A percentile compares a stretch with the other conserved stretches of the same genome.
Conservation (phyloP, 2,797 vertebrate species). For the Leucoraja ocellata region DNA sequence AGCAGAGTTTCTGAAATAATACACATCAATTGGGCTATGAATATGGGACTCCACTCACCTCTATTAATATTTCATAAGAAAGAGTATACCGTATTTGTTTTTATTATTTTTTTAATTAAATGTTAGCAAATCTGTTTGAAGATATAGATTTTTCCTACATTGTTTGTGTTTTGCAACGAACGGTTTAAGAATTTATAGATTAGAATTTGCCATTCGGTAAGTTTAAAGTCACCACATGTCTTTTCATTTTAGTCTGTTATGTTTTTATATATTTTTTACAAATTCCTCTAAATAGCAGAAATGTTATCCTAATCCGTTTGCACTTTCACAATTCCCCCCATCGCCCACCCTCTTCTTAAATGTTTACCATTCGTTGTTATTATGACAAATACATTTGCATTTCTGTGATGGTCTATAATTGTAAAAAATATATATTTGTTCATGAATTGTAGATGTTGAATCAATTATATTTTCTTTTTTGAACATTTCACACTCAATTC, state of each 20-base stretch:
- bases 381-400: neutral
- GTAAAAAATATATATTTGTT: neutral
- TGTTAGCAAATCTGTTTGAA: neutral
- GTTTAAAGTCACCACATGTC: neutral
- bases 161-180: neutral
- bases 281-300: neutral
- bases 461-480: neutral
- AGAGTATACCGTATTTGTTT: neutral
- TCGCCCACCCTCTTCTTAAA: neutral
- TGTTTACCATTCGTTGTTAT: neutral
- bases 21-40: neutral
- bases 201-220: neutral
- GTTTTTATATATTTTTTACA: neutral
- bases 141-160: neutral
- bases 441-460: slow-evolving; percentile 11
- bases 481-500: neutral
- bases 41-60: neutral
- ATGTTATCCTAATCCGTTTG: neutral
- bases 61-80: neutral
- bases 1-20: neutral
- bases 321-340: neutral
- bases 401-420: neutral
- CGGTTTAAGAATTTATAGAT: neutral
- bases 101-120: neutral
- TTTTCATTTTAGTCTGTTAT: neutral